These are phyloP conservation scores for Semotilus atromaculatus DNA, from an alignment of 2,797 vertebrate genomes.

Conservation along the genomic window DNA sequence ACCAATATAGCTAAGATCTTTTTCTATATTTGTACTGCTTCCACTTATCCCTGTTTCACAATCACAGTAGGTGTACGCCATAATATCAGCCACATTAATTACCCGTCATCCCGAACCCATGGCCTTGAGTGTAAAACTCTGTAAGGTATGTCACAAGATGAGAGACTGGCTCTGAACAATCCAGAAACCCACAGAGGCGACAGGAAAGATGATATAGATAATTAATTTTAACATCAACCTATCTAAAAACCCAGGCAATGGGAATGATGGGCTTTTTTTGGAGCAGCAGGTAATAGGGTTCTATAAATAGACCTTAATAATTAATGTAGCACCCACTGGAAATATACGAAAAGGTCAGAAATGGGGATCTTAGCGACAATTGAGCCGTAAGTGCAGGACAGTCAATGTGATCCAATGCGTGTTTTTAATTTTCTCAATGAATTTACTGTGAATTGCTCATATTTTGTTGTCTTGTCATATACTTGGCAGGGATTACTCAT, in stretches of 20 bases:
- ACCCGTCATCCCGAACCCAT: not conserved
- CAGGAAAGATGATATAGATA: conserved; percentile 18
- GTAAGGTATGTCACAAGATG: not conserved
- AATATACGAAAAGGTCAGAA: conserved; percentile 1
- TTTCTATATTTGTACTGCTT: not conserved
- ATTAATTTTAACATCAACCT: conserved; percentile 10
- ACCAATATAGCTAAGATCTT: not conserved
- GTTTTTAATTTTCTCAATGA: not conserved
- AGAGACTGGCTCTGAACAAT: conserved; percentile 25
- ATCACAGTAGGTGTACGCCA: not conserved
- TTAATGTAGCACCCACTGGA: conserved; percentile 42
- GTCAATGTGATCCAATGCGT: not conserved
- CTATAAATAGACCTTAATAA: conserved; percentile 50
- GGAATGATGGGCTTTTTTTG: conserved; percentile 40
- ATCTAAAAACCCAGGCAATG: not conserved
- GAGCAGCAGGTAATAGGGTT: conserved; percentile 44
- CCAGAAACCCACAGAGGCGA: not conserved
- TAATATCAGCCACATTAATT: conserved; percentile 14
- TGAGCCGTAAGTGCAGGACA: not conserved
- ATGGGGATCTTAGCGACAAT: not conserved
- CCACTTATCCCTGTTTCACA: not conserved
- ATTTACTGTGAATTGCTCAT: not conserved
- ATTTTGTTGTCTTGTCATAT: not conserved
- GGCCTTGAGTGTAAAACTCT: not conserved
- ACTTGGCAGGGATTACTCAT: conserved; percentile 18